Evolutionary conservation across 2,113 vertebrate species (phyloP).

Genomic region (Bettongia penicillata): DNA sequence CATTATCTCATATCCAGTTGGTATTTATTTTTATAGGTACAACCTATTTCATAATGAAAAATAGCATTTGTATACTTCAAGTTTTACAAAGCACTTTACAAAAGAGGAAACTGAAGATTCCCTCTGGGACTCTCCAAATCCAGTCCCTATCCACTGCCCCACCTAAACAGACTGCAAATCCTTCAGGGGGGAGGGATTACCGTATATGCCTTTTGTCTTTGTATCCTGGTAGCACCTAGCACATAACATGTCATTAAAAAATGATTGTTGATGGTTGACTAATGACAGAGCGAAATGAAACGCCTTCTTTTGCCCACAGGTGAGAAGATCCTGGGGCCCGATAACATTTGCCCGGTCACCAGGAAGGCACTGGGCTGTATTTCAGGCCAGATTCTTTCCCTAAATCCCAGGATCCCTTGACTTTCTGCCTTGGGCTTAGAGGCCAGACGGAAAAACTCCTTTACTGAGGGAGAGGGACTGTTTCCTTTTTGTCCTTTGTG

Average conservation of each 20-base stretch:
- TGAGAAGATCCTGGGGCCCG: background rate
- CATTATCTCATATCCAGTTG: no score
- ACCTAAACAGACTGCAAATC: background rate
- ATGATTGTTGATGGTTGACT: background rate
- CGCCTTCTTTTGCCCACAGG: background rate
- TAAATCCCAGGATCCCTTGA: background rate
- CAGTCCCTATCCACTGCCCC: no score
- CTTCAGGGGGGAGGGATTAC: no score
- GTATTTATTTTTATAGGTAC: background rate
- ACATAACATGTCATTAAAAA: background rate
- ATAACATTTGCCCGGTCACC: no score
- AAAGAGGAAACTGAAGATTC: background rate
- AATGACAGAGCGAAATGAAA: no score
- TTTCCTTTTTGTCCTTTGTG: background rate
- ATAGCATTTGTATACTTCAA: background rate
- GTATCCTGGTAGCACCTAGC: background rate
- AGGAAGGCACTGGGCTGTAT: background rate
- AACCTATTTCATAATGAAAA: background rate
- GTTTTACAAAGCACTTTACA: no score
- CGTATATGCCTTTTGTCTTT: background rate
- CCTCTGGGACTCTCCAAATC: background rate
- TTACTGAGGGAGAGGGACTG: no score
- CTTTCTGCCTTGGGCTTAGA: background rate
- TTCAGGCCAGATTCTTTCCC: background rate
- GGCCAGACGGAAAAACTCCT: no score